phyloP scores from a whole-genome alignment of 2,888 invertebrate species.

The Alitta virens region DNA sequence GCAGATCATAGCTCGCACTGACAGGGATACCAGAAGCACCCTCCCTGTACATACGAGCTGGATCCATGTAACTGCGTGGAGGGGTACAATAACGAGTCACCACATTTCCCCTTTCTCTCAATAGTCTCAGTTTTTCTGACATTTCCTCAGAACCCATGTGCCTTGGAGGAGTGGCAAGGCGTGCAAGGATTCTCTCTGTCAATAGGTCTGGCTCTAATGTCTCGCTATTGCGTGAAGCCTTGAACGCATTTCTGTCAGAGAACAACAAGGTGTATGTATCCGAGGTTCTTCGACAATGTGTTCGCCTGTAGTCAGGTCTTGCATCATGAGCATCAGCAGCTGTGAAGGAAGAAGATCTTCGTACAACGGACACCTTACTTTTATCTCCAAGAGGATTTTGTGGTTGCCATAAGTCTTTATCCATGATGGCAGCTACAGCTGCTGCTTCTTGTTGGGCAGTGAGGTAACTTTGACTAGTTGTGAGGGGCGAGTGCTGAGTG shows the following conservation, averaged over 20 bases:
- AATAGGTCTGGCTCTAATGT: neutral
- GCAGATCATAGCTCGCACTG: neutral
- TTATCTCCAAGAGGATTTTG: too few relatives aligned
- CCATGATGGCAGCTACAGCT: too few relatives aligned
- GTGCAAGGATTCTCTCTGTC: conserved; percentile 5
- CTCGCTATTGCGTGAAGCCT: neutral
- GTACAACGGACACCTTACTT: too few relatives aligned
- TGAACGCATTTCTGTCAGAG: conserved; percentile 13
- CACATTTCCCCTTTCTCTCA: conserved; percentile 1
- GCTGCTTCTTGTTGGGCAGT: too few relatives aligned
- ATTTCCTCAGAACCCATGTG: conserved; percentile 17
- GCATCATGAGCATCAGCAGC: too few relatives aligned
- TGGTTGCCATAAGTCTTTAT: too few relatives aligned
- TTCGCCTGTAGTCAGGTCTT: too few relatives aligned
- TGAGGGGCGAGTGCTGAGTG: too few relatives aligned
- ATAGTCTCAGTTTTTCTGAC: conserved; percentile 1
- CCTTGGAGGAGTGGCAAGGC: conserved; percentile 19
- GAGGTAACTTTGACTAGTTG: too few relatives aligned
- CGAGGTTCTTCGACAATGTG: neutral
- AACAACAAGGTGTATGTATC: conserved; percentile 14
- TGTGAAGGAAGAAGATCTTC: too few relatives aligned
- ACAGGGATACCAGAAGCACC: neutral
- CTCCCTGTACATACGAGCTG: neutral
- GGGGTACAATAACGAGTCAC: conserved; percentile 18
- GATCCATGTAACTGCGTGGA: conserved; percentile 6